These are phyloP conservation scores for Brachirus orientalis DNA, from an alignment of 2,113 vertebrate genomes.

Conservation along the genomic window DNA sequence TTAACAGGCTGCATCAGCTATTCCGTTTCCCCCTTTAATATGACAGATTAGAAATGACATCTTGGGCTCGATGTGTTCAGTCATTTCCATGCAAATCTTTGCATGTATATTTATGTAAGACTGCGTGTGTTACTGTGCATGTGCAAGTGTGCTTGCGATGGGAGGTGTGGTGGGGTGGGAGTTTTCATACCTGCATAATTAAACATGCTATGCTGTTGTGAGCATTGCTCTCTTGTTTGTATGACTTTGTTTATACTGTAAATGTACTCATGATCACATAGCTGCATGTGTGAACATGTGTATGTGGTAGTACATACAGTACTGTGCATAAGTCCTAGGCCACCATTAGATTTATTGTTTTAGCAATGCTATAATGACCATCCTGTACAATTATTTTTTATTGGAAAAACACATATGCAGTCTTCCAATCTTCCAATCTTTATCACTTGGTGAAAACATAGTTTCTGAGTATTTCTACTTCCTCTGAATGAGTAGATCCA, in stretches of 20 bases:
- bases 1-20: constrained; percentile 77
- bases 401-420: too few species aligned
- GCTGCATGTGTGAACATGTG: constrained; percentile 4
- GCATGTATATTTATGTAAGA: constrained; percentile 62
- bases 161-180: background rate
- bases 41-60: constrained; percentile 84
- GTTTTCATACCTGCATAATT: constrained; percentile 54
- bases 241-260: constrained; percentile 10
- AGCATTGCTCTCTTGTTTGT: constrained; percentile 25
- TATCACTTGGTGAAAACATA: too few species aligned
- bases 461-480: too few species aligned
- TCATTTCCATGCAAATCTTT: constrained; percentile 79
- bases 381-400: too few species aligned
- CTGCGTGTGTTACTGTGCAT: constrained; percentile 14
- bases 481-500: too few species aligned
- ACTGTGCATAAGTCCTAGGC: too few species aligned
- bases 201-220: too few species aligned
- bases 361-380: too few species aligned
- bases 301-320: background rate
- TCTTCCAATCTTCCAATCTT: too few species aligned
- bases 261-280: background rate
- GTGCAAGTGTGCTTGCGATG: constrained; percentile 4
- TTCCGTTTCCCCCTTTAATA: constrained; percentile 71
- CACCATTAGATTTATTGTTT: too few species aligned
- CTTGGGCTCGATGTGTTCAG: constrained; percentile 73